Conservation (phyloP, 2,113 vertebrate species). For the Mormyrus iriodes region DNA sequence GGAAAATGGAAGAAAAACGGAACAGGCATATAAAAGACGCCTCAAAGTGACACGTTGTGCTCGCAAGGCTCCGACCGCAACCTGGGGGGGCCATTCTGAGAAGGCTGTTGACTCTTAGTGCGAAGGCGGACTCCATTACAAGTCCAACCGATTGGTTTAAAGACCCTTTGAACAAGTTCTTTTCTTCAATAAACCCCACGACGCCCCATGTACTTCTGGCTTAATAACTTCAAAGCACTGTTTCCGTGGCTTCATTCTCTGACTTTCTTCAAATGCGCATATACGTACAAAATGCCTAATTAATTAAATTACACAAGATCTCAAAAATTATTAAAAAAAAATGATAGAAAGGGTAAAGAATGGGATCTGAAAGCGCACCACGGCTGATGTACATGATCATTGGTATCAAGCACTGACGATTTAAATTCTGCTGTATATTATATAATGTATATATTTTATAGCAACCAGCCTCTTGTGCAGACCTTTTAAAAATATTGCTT, state of each 20-base stretch:
- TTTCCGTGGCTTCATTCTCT: neutral
- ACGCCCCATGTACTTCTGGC: neutral
- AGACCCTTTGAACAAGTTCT: neutral
- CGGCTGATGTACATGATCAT: neutral
- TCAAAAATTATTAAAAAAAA: neutral
- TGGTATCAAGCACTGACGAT: neutral
- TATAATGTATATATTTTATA: neutral
- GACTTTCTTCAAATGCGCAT: neutral
- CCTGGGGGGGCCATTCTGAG: neutral
- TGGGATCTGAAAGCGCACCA: neutral
- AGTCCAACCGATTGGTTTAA: neutral
- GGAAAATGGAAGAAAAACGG: neutral
- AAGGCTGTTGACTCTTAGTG: neutral
- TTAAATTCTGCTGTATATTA: too few species aligned
- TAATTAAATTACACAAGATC: neutral
- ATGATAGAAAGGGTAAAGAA: neutral
- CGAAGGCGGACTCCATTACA: neutral
- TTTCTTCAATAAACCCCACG: neutral
- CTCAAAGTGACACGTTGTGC: neutral
- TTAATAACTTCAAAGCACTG: neutral
- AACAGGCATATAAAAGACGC: neutral
- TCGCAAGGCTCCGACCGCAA: neutral
- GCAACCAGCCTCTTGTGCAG: neutral
- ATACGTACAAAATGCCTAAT: neutral
- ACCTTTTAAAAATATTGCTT: neutral